Percentiles rank a stretch among this genome's conserved stretches.
Conservation (phyloP, 2,797 vertebrate genomes). For the Telmatherina bonti region DNA sequence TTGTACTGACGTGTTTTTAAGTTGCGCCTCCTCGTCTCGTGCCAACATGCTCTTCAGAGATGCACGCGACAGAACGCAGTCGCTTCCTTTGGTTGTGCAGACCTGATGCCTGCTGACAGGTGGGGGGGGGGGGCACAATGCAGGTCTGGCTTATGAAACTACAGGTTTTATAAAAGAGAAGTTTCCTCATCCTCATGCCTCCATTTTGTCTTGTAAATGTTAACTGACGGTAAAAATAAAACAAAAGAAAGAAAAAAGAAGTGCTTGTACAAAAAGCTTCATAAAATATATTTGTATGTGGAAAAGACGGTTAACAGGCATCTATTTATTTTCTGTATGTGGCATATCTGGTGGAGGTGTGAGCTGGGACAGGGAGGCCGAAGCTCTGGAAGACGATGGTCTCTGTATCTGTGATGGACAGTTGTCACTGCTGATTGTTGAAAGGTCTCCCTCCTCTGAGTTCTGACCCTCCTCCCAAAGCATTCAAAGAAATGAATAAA, state of each 20-base stretch:
- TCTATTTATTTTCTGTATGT: slow-evolving; percentile 92
- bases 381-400: slow-evolving; percentile 20
- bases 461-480: slow-evolving; percentile 61
- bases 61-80: slow-evolving; percentile 36
- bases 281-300: slow-evolving; percentile 92
- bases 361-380: slow-evolving; percentile 39
- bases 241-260: slow-evolving; percentile 49
- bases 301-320: slow-evolving; percentile 85
- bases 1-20: slow-evolving; percentile 57
- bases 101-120: neutral
- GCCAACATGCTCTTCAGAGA: slow-evolving; percentile 38
- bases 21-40: slow-evolving; percentile 46
- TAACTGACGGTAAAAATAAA: slow-evolving; percentile 69
- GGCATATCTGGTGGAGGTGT: slow-evolving; percentile 75
- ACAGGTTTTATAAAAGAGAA: slow-evolving; percentile 11
- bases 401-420: slow-evolving; percentile 61
- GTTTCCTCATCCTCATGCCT: slow-evolving; percentile 63
- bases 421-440: slow-evolving; percentile 68
- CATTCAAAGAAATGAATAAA: slow-evolving; percentile 84
- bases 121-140: neutral
- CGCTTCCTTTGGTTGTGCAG: slow-evolving; percentile 17
- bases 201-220: slow-evolving; percentile 81
- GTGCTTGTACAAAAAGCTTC: slow-evolving; percentile 88
- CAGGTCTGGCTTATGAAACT: too few relatives aligned
- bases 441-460: slow-evolving; percentile 56